These are phyloP conservation scores for Rugalucina vietnamica DNA, from an alignment of 2,888 invertebrate species.

Conservation along the genomic window DNA sequence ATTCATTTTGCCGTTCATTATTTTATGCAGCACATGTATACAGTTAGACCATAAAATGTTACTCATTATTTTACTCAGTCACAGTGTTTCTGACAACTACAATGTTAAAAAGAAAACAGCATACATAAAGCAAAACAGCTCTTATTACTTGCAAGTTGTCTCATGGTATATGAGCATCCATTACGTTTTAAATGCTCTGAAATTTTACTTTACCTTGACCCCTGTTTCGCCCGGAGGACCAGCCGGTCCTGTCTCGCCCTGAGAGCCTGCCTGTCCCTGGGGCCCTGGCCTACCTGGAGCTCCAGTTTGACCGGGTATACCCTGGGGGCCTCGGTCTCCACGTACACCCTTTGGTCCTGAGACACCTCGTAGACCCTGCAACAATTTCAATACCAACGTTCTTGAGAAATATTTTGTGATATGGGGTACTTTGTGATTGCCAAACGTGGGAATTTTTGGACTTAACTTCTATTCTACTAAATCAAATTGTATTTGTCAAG, in stretches of 20 bases:
- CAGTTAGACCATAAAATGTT: too few relatives aligned
- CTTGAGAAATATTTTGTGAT: too few relatives aligned
- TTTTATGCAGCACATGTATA: too few relatives aligned
- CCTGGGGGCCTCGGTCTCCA: constrained; percentile 84
- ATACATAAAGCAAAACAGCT: too few relatives aligned
- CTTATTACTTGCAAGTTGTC: too few relatives aligned
- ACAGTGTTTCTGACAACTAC: too few relatives aligned
- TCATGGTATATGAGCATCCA: neutral
- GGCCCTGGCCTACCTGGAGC: constrained; percentile 71
- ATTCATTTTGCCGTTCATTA: too few relatives aligned
- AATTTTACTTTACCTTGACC: constrained; percentile 64
- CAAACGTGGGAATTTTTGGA: too few relatives aligned
- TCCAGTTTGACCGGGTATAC: constrained; percentile 75
- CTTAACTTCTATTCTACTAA: too few relatives aligned
- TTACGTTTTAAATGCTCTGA: neutral
- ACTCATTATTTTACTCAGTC: too few relatives aligned
- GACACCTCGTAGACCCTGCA: constrained; percentile 84
- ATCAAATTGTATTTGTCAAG: neutral
- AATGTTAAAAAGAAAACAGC: too few relatives aligned
- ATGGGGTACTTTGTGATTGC: too few relatives aligned
- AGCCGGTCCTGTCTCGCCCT: constrained; percentile 70
- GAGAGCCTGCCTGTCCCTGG: constrained; percentile 69
- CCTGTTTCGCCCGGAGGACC: constrained; percentile 85
- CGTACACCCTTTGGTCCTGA: constrained; percentile 89
- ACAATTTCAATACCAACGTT: neutral